Base-by-base conservation (phyloP, 2,888 invertebrate genomes). In the Saturnia japonica region DNA sequence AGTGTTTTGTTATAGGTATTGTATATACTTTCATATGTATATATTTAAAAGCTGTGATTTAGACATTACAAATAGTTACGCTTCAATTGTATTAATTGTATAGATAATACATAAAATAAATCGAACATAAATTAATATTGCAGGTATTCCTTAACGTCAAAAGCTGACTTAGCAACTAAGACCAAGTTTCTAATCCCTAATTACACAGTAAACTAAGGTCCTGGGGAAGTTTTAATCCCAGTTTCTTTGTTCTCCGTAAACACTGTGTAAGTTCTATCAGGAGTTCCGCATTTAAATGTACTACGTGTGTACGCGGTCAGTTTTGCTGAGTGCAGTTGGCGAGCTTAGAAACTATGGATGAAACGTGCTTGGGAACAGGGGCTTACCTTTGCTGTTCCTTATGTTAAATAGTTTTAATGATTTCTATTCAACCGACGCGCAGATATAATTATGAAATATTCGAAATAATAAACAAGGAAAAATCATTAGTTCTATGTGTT, bases 131-230 rank as follows among this genome's bases (percentile, higher is more conserved):
- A 34, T 34, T 34, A 34, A 34, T 34, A 43, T 7, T 43, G 43
- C 9, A 43, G 9, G 43, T 43, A 8, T 43, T 54, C n/a, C 7
- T 22, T 11, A 54, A 22, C 22, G 43, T 69, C 67, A 69, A 68
- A 68, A 68, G 68, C 57, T n/a, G 60, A 47, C 70, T 70, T 66
- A 57, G 69, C 60, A 57, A 60, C 62, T 25, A 25, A 67, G 69
- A 57, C 67, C 57, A 40, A 67, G 67, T 67, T 67, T 22, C 67
- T 72, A 70, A 79, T 76, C 77, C 72, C 78, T 81, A 81, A 82
- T 82, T 82, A 82, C 83, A 81, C 77, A 78, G 78, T 77, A 79
- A 76, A 76, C 77, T 76, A 71, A 72, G 74, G 72, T 68, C 42
- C 68, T 70, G 66, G 73, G 62, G 76, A 67, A 79, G 82, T 75